phyloP scores from a whole-genome alignment of 1,140 invertebrate genomes.

The Rhagoletis pomonella region DNA sequence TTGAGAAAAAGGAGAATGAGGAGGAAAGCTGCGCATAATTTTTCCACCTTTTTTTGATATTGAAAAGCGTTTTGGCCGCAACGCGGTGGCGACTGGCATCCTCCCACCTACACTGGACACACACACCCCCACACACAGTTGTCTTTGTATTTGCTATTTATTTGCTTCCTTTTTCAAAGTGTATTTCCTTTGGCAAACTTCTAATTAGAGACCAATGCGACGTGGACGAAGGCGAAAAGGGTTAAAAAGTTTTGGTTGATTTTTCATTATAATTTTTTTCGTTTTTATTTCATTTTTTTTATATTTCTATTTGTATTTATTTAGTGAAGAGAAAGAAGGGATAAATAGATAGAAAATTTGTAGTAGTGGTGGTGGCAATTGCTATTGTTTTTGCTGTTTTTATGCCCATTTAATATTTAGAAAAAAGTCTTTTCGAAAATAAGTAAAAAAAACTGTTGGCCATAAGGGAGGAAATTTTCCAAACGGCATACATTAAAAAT shows the following conservation, averaged over 20 bases:
- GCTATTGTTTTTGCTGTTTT: conserved; percentile 18
- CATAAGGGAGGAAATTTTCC: conserved; percentile 20
- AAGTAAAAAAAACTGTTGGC: neutral
- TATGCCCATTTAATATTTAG: conserved; percentile 2
- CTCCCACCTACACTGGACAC: neutral
- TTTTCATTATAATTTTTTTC: neutral
- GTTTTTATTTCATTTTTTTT: neutral
- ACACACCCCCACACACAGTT: neutral
- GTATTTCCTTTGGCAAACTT: neutral
- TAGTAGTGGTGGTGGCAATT: neutral
- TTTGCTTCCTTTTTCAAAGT: neutral
- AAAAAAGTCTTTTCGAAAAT: neutral
- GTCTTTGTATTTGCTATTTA: conserved; percentile 34
- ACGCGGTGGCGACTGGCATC: neutral
- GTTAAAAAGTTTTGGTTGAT: conserved; percentile 44
- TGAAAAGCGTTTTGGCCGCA: conserved; percentile 38
- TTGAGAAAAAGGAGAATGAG: neutral
- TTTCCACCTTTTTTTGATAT: conserved; percentile 7
- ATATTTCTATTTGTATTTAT: conserved; percentile 37
- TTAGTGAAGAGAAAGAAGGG: conserved; percentile 7
- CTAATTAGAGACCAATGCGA: conserved; percentile 46
- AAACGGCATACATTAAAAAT: conserved; percentile 47
- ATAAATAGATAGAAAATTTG: neutral
- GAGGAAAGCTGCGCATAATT: neutral
- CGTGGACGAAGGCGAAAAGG: conserved; percentile 36